Evolutionary conservation across 1,140 invertebrate species (phyloP).

Genomic region (Phthorimaea operculella): DNA sequence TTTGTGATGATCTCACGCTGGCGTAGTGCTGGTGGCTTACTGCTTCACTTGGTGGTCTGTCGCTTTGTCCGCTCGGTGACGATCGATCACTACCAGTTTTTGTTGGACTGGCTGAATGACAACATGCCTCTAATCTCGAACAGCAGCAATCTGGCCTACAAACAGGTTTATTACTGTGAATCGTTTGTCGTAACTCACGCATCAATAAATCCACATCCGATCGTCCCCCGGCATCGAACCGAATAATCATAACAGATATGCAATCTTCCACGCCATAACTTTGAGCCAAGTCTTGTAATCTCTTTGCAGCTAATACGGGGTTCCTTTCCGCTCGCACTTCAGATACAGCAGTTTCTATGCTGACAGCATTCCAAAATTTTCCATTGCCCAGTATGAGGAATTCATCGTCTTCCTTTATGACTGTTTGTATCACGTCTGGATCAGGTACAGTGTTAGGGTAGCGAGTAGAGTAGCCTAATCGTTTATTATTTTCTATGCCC

Average conservation of each 20-base stretch:
- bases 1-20: slow-evolving; percentile 46
- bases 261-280: slow-evolving; percentile 85
- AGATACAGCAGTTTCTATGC: slow-evolving; percentile 77
- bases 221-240: slow-evolving; percentile 71
- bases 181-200: slow-evolving; percentile 78
- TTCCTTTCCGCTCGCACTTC: slow-evolving; percentile 80
- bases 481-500: slow-evolving; percentile 69
- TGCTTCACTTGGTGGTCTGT: slow-evolving; percentile 67
- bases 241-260: slow-evolving; percentile 80
- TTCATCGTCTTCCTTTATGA: slow-evolving; percentile 82
- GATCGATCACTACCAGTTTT: slow-evolving; percentile 74
- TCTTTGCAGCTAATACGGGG: slow-evolving; percentile 81
- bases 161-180: slow-evolving; percentile 63
- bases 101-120: slow-evolving; percentile 66
- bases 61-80: slow-evolving; percentile 85
- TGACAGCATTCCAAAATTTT: slow-evolving; percentile 81
- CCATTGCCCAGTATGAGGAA: slow-evolving; percentile 84
- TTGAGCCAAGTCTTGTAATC: slow-evolving; percentile 83
- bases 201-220: slow-evolving; percentile 80
- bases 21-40: slow-evolving; percentile 55
- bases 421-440: slow-evolving; percentile 78
- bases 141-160: slow-evolving; percentile 74
- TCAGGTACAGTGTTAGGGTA: slow-evolving; percentile 77
- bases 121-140: slow-evolving; percentile 71
- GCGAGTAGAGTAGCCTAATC: slow-evolving; percentile 73